These are phyloP conservation scores for Choloepus hoffmanni DNA, from an alignment of 2,113 vertebrate genomes.

Conservation along the genomic window DNA sequence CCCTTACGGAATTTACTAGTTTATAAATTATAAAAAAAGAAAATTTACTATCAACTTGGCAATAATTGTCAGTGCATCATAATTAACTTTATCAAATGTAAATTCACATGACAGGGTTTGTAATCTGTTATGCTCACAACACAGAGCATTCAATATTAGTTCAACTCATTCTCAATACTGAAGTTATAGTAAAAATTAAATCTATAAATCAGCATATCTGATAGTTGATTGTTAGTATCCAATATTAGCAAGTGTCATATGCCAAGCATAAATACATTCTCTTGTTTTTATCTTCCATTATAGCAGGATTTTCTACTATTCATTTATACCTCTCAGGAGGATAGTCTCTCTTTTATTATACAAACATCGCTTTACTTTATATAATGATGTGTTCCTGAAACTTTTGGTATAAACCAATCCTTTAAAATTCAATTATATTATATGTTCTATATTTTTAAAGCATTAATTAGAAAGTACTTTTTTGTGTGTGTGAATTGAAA, in stretches of 20 bases:
- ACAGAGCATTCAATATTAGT: background rate
- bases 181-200: background rate
- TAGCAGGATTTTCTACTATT: background rate
- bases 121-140: background rate
- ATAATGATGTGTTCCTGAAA: slow-evolving; percentile 16
- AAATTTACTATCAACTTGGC: background rate
- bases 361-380: slow-evolving; percentile 17
- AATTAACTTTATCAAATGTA: background rate
- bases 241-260: background rate
- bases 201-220: background rate
- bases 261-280: background rate
- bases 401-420: background rate
- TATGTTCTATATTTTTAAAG: slow-evolving; percentile 23
- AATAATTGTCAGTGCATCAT: background rate
- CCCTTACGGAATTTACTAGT: background rate
- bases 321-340: background rate
- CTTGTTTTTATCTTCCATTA: background rate
- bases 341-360: background rate
- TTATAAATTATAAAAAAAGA: slow-evolving; percentile 8
- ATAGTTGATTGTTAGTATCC: background rate
- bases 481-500: background rate
- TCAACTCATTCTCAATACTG: slow-evolving; percentile 28
- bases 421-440: slow-evolving; percentile 10
- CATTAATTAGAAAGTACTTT: background rate
- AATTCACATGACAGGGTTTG: background rate